A percentile compares a stretch with the other conserved stretches of the same genome.
Evolutionary conservation across 2,888 invertebrate genomes (phyloP).

Genomic region (Chromoteleia sp.): DNA sequence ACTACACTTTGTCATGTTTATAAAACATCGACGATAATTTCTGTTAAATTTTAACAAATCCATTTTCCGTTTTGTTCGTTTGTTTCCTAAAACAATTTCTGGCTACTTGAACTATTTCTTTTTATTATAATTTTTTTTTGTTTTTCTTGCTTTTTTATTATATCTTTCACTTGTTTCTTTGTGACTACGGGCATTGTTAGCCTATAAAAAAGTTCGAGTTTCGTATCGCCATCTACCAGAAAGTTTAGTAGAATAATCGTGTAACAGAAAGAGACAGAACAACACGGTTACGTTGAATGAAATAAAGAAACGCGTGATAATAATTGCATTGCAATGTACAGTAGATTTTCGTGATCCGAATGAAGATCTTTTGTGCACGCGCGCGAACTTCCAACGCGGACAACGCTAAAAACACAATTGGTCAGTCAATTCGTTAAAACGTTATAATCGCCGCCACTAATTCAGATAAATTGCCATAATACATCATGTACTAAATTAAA

Average conservation of each 20-base stretch:
- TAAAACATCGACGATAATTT: conserved; percentile 84
- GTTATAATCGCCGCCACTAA: conserved; percentile 21
- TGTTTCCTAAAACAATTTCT: conserved; percentile 77
- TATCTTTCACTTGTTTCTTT: conserved; percentile 51
- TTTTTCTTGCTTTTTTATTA: conserved; percentile 33
- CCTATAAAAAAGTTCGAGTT: conserved; percentile 60
- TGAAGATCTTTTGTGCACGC: conserved; percentile 53
- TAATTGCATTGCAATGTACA: conserved; percentile 71
- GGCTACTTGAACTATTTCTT: conserved; percentile 72
- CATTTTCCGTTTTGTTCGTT: conserved; percentile 72
- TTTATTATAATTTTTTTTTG: conserved; percentile 44
- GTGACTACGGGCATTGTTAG: conserved; percentile 36
- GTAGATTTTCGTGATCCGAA: conserved; percentile 63
- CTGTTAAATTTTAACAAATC: conserved; percentile 85
- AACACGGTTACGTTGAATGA: conserved; percentile 56
- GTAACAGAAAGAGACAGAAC: conserved; percentile 60
- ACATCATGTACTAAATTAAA: neutral
- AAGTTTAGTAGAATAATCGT: conserved; percentile 50
- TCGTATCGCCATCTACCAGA: conserved; percentile 42
- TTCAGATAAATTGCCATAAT: conserved; percentile 12
- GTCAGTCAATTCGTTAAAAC: conserved; percentile 34
- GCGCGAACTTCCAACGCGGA: conserved; percentile 23
- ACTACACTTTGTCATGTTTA: conserved; percentile 83
- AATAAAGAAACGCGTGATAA: conserved; percentile 61
- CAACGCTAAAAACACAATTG: neutral